These are phyloP conservation scores for Caenorhabditis doughertyi DNA, from an alignment of 2,888 invertebrate genomes.

Conservation along the genomic window DNA sequence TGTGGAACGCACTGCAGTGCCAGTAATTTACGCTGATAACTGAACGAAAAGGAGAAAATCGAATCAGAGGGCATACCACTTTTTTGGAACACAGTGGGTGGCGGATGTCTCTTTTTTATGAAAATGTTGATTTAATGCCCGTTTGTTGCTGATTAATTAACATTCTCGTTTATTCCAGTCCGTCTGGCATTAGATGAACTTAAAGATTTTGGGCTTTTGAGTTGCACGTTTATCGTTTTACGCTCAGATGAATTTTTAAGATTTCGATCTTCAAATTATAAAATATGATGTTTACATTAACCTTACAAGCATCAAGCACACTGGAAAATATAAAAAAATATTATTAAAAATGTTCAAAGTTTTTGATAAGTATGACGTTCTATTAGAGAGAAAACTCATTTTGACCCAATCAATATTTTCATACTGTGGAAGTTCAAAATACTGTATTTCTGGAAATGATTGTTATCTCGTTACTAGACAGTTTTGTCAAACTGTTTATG, in stretches of 20 bases:
- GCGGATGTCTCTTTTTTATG: slow-evolving; percentile 28
- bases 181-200: slow-evolving; percentile 21
- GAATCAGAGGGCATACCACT: slow-evolving; percentile 47
- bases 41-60: slow-evolving; percentile 41
- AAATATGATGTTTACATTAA: not conserved
- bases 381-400: too few relatives aligned
- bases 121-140: slow-evolving; percentile 22
- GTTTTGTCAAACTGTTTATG: too few relatives aligned
- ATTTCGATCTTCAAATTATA: not conserved
- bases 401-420: too few relatives aligned
- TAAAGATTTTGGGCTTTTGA: not conserved
- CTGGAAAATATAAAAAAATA: not conserved
- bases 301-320: not conserved
- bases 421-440: too few relatives aligned
- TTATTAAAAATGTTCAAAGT: not conserved
- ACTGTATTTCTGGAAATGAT: too few relatives aligned
- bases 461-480: too few relatives aligned
- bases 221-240: not conserved
- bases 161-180: slow-evolving; percentile 24
- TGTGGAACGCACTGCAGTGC: slow-evolving; percentile 41
- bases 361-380: not conserved
- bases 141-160: slow-evolving; percentile 17
- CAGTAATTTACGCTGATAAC: slow-evolving; percentile 58
- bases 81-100: slow-evolving; percentile 52
- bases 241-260: not conserved